phyloP scores from a whole-genome alignment of 2,113 vertebrate genomes.

The Sardina pilchardus region DNA sequence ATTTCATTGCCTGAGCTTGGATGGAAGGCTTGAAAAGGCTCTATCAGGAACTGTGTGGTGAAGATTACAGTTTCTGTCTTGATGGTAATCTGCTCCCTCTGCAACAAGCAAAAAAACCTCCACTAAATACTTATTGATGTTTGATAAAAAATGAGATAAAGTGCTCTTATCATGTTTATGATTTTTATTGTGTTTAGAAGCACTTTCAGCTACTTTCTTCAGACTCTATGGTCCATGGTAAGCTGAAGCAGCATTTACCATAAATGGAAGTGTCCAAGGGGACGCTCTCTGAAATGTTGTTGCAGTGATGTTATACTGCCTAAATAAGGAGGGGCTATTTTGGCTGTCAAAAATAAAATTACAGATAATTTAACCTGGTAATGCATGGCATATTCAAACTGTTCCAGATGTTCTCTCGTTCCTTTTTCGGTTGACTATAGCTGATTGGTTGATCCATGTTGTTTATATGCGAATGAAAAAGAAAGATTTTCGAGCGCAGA shows the following conservation, averaged over 20 bases:
- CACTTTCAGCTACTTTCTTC: neutral
- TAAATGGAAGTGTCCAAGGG: constrained; percentile 20
- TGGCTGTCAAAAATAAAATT: constrained; percentile 19
- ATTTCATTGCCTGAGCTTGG: neutral
- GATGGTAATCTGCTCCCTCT: neutral
- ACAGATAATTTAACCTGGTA: constrained; percentile 16
- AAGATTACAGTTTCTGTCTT: neutral
- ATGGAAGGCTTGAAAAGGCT: neutral
- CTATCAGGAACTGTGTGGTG: neutral
- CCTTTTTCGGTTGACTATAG: neutral
- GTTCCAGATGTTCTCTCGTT: constrained; percentile 6
- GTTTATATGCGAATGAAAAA: neutral
- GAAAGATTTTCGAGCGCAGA: neutral
- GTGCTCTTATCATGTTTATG: neutral
- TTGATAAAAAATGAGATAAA: neutral
- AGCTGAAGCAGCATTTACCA: constrained; percentile 14
- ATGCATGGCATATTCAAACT: constrained; percentile 11
- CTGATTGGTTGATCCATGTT: neutral
- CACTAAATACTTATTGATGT: neutral
- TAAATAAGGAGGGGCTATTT: constrained; percentile 20
- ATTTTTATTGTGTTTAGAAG: neutral
- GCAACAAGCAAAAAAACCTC: neutral
- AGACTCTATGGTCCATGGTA: neutral
- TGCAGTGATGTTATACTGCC: neutral
- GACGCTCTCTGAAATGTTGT: constrained; percentile 13